Base-by-base conservation (phyloP, 1,140 invertebrate species). In the Hylyphantes graminicola region DNA sequence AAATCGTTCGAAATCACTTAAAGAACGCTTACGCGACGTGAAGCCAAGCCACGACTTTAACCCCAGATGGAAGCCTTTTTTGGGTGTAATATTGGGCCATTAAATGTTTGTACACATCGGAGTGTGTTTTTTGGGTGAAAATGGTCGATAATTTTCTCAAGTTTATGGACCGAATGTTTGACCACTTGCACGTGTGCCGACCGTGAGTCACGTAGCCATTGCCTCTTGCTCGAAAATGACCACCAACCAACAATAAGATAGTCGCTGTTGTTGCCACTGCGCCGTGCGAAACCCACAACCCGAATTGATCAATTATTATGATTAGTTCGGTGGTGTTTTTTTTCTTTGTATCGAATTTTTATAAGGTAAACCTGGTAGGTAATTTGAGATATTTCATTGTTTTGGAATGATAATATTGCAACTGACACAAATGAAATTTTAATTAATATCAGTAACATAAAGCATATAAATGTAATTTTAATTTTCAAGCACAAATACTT, bases 1-100 rank as follows among this genome's bases (percentile, higher is more conserved):
- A 78, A 80, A 80, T 70, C 64, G 70, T 80, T 80, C 54, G 77
- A 80, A 80, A 70, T 80, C 77, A 80, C 77, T 80, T 80, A 80
- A 70, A 53, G 63, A 70, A 63, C 55, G 64, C 74, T 76, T 76
- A 76, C 61, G 53, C 57, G 54, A 59, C 77, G 77, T 80, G 77
- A 70, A 70, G 63, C 9, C 17, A 70, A 80, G 70, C 68, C 77
- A 80, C 77, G 77, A 80, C 59, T 80, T 80, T 80, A 80, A 80
- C 77, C 77, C 53, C 65, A 67, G 65, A 50, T 15, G 57, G 57
- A 63, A 76, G 51, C 57, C 74, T 76, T 63, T 59, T 53, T 12
- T 70, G 68, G 68, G 68, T 70, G 68, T 50, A 17, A 70, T 57
- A 65, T 76, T 19, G 35, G 35, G 64, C 48, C 57, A 67, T 80